Percentiles rank a stretch among this genome's conserved stretches.
Conservation (phyloP, 2,797 vertebrate genomes). For the Melanotaenia maccullochi region DNA sequence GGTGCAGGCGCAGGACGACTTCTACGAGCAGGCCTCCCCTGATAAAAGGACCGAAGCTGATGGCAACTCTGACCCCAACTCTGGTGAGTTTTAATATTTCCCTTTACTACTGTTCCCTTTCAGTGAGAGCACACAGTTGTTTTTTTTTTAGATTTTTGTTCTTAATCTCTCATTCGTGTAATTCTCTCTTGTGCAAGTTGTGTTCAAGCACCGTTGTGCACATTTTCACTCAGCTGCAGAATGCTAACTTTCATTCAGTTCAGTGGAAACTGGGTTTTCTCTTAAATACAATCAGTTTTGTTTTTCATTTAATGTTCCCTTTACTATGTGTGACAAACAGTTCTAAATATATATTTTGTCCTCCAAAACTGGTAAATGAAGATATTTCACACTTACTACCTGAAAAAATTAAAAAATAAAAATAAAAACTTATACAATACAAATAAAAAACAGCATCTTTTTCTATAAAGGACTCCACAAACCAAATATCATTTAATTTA, state of each 20-base stretch:
- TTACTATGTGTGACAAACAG: conserved; percentile 4
- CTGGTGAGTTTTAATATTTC: conserved; percentile 86
- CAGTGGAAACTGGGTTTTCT: conserved; percentile 6
- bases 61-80: conserved; percentile 99
- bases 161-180: background rate
- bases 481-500: conserved; percentile 74
- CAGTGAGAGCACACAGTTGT: background rate
- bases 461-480: conserved; percentile 53
- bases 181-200: conserved; percentile 18
- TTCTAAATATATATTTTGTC: conserved; percentile 21
- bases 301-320: background rate
- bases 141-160: background rate
- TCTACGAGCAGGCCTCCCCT: conserved; percentile 97
- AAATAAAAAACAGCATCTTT: conserved; percentile 57
- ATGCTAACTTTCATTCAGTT: conserved; percentile 20
- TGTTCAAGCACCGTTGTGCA: conserved; percentile 1
- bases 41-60: conserved; percentile 99
- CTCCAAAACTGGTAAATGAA: conserved; percentile 32
- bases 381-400: conserved; percentile 28
- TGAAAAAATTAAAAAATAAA: conserved; percentile 26
- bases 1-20: conserved; percentile 99
- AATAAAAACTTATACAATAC: background rate
- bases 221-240: conserved; percentile 19
- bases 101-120: background rate
- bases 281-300: conserved; percentile 14